phyloP scores from a whole-genome alignment of 2,888 invertebrate genomes.

The Cheilosia soror region DNA sequence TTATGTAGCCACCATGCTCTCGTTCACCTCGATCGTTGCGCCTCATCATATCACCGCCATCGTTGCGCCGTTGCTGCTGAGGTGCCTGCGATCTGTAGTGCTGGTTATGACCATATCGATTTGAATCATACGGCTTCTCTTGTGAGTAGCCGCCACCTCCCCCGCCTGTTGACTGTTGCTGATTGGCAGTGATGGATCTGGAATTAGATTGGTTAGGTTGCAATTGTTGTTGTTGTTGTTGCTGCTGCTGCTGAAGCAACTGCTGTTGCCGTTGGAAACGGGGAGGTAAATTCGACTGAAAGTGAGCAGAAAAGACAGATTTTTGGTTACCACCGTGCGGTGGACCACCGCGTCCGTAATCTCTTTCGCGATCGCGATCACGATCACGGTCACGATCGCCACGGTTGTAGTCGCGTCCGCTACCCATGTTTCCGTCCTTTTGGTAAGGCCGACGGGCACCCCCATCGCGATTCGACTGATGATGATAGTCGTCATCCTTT shows the following conservation, averaged over 20 bases:
- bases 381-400: conserved; percentile 71
- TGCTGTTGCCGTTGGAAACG: conserved; percentile 91
- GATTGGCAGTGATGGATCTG: conserved; percentile 77
- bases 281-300: conserved; percentile 93
- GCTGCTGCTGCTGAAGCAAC: conserved; percentile 78
- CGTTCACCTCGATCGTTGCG: conserved; percentile 68
- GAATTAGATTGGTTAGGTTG: conserved; percentile 65
- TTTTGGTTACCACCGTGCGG: conserved; percentile 79
- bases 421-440: conserved; percentile 65
- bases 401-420: conserved; percentile 75
- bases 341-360: conserved; percentile 76
- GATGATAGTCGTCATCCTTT: conserved; percentile 76
- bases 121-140: conserved; percentile 67
- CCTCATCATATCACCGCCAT: conserved; percentile 65
- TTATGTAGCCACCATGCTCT: conserved; percentile 56
- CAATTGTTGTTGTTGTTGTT: conserved; percentile 50
- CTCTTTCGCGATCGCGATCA: conserved; percentile 60
- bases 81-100: conserved; percentile 60
- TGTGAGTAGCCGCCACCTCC: conserved; percentile 72
- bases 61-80: conserved; percentile 63
- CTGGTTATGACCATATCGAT: conserved; percentile 60
- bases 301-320: conserved; percentile 87
- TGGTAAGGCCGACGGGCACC: conserved; percentile 58
- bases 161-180: conserved; percentile 76
- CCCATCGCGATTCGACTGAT: conserved; percentile 65